Evolutionary conservation across 2,888 invertebrate species (phyloP).

Genomic region (Adelognathus sp.): DNA sequence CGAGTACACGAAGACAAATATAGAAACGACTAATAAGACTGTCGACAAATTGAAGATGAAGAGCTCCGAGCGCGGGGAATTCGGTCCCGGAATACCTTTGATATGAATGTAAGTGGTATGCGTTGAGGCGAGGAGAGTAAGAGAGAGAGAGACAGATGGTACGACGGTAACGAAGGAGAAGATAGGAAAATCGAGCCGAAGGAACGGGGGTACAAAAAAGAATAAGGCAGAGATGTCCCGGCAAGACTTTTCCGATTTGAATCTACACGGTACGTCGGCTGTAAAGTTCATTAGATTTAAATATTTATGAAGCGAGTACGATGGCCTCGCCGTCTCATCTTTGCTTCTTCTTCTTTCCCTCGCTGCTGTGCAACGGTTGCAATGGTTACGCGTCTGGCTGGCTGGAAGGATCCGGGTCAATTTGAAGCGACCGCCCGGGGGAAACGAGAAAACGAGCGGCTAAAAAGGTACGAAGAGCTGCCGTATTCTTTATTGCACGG

Average conservation of each 20-base stretch:
- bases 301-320: constrained; percentile 73
- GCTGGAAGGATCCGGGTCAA: constrained; percentile 66
- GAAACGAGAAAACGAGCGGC: constrained; percentile 65
- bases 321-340: constrained; percentile 21
- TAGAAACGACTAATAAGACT: not conserved
- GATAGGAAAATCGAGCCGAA: not conserved
- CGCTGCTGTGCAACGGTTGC: not conserved
- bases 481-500: constrained; percentile 66
- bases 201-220: not conserved
- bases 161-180: not conserved
- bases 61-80: too few relatives aligned
- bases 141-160: constrained; percentile 15
- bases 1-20: constrained; percentile 4
- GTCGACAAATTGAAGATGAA: not conserved
- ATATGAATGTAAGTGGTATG: not conserved
- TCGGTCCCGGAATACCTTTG: not conserved
- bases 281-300: constrained; percentile 76
- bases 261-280: constrained; percentile 66
- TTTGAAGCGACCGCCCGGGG: constrained; percentile 64
- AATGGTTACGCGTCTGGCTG: constrained; percentile 4
- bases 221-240: constrained; percentile 3
- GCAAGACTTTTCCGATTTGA: constrained; percentile 66
- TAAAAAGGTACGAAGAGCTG: constrained; percentile 21
- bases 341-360: constrained; percentile 2
- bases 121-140: not conserved